A percentile compares a stretch with the other conserved stretches of the same genome.
Evolutionary conservation across 2,797 vertebrate species (phyloP).

Genomic region (Pogonophryne albipinna): DNA sequence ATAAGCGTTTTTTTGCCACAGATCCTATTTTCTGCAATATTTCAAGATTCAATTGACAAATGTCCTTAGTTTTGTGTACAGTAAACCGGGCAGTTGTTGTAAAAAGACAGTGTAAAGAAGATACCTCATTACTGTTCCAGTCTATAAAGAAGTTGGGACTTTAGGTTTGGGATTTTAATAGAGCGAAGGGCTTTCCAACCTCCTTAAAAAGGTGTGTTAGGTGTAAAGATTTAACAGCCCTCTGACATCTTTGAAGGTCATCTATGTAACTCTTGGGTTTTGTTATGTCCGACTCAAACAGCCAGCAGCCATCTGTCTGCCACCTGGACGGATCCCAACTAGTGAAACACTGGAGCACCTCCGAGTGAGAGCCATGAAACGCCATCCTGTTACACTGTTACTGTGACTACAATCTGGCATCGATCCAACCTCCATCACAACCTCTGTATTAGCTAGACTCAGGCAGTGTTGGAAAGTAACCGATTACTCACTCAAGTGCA

Average conservation of each 20-base stretch:
- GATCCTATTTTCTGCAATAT: too few species aligned
- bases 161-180: constrained; percentile 1
- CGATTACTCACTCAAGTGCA: too few species aligned
- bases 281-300: constrained; percentile 34
- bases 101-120: too few species aligned
- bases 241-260: constrained; percentile 19
- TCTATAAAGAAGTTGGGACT: neutral
- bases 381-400: constrained; percentile 34
- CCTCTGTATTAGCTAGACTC: constrained; percentile 38
- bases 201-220: neutral
- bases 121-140: too few species aligned
- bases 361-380: constrained; percentile 45
- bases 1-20: too few species aligned
- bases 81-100: too few species aligned
- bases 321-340: constrained; percentile 38
- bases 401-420: constrained; percentile 33
- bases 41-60: too few species aligned
- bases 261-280: constrained; percentile 12
- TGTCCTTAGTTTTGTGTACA: too few species aligned
- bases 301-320: constrained; percentile 34
- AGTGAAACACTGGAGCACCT: constrained; percentile 35
- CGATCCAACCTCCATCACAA: constrained; percentile 44
- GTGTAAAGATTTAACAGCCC: constrained; percentile 4
- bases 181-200: neutral
- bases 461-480: neutral